Conservation (phyloP, 2,113 vertebrate genomes). For the Solea senegalensis region DNA sequence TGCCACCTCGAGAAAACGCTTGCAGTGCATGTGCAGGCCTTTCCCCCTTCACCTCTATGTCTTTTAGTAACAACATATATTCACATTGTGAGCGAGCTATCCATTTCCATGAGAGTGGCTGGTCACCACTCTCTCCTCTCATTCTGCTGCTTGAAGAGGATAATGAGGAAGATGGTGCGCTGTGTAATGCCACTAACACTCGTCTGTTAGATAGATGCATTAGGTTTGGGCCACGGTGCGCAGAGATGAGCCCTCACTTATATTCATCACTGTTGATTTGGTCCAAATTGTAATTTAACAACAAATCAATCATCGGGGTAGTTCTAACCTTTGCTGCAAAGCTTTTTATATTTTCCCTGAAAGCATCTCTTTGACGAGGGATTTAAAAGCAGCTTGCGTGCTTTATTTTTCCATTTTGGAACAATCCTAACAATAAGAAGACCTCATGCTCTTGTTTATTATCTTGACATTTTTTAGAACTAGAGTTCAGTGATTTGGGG, state of each 20-base stretch:
- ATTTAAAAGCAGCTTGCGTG: conserved; percentile 29
- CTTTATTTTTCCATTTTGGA: conserved; percentile 37
- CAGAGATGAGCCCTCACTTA: conserved; percentile 62
- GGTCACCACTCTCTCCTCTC: conserved; percentile 53
- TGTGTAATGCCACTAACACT: conserved; percentile 59
- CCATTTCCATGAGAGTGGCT: conserved; percentile 64
- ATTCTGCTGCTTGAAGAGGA: conserved; percentile 55
- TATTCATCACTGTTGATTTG: conserved; percentile 75
- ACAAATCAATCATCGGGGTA: conserved; percentile 65
- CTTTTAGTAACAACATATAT: too few species aligned
- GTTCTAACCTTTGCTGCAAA: conserved; percentile 65
- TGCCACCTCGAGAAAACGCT: too few species aligned
- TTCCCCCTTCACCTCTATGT: too few species aligned
- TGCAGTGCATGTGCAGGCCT: too few species aligned
- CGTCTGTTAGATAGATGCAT: conserved; percentile 62
- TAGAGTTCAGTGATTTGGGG: too few species aligned
- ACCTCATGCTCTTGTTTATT: conserved; percentile 30
- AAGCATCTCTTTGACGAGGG: conserved; percentile 14
- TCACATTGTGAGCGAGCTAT: conserved; percentile 26
- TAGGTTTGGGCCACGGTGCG: conserved; percentile 42
- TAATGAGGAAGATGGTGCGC: conserved; percentile 66
- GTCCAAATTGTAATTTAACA: conserved; percentile 77
- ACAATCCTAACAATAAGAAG: conserved; percentile 29
- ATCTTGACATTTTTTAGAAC: neutral
- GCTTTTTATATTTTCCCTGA: conserved; percentile 63